These are phyloP conservation scores for Crossocerus cetratus DNA, from an alignment of 2,888 invertebrate genomes.

Conservation along the genomic window DNA sequence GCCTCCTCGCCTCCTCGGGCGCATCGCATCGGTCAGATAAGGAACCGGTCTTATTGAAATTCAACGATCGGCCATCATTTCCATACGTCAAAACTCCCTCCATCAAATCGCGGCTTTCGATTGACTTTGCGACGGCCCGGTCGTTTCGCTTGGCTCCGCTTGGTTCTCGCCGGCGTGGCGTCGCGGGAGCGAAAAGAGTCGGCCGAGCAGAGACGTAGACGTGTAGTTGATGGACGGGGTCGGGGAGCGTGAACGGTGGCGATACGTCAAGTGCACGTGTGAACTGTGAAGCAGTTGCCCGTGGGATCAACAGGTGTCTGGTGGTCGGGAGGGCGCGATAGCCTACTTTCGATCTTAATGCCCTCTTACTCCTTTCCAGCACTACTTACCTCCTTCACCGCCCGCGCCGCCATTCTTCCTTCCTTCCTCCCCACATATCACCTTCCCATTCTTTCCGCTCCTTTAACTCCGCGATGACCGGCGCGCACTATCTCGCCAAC, in stretches of 20 bases:
- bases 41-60: slow-evolving; percentile 34
- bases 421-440: slow-evolving; percentile 3
- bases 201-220: background rate
- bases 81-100: slow-evolving; percentile 19
- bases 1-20: background rate
- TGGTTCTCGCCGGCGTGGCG: background rate
- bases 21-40: background rate
- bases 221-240: background rate
- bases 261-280: background rate
- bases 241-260: too few relatives aligned
- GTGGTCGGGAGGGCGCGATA: slow-evolving; percentile 5
- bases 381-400: background rate
- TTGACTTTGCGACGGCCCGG: background rate
- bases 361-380: slow-evolving; percentile 18
- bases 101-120: slow-evolving; percentile 7
- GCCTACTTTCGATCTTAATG: slow-evolving; percentile 48
- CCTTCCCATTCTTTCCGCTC: slow-evolving; percentile 26
- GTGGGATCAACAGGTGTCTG: slow-evolving; percentile 43
- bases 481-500: slow-evolving; percentile 37
- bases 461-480: slow-evolving; percentile 37
- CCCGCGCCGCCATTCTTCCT: background rate
- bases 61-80: slow-evolving; percentile 22
- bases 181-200: background rate
- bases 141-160: background rate
- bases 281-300: background rate